These are phyloP conservation scores for Holothuria glaberrima DNA, from an alignment of 35 echinoderm and acorn worm species.

Conservation along the genomic window DNA sequence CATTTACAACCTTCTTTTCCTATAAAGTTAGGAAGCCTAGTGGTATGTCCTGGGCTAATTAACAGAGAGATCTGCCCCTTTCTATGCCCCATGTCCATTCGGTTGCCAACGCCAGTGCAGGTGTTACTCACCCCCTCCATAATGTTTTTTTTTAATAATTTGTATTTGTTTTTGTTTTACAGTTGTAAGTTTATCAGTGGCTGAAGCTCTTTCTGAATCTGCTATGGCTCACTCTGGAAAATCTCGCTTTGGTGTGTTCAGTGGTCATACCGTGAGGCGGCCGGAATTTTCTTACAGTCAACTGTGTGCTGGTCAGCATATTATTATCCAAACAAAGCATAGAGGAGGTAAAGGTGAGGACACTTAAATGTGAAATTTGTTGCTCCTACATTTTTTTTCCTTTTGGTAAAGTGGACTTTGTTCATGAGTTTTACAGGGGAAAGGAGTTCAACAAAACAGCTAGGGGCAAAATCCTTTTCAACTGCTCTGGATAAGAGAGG, in stretches of 20 bases:
- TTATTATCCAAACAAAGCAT: slow-evolving; percentile 20
- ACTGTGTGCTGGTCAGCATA: slow-evolving; percentile 38
- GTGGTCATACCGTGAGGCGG: slow-evolving; percentile 40
- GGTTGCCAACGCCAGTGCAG: too few relatives aligned
- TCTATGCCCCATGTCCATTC: too few relatives aligned
- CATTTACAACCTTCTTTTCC: too few relatives aligned
- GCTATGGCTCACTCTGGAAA: slow-evolving; percentile 12
- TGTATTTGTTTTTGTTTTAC: background rate
- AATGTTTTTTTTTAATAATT: too few relatives aligned
- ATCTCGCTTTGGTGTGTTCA: slow-evolving; percentile 51
- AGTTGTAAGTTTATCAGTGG: background rate
- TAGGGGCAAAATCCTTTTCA: background rate
- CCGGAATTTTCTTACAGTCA: slow-evolving; percentile 48
- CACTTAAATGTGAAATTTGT: too few relatives aligned
- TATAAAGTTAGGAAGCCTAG: too few relatives aligned
- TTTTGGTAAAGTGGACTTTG: background rate
- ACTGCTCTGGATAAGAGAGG: too few relatives aligned
- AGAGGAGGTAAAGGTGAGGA: background rate
- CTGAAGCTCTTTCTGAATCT: background rate
- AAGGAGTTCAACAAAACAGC: background rate
- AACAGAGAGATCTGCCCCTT: too few relatives aligned
- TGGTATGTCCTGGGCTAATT: too few relatives aligned
- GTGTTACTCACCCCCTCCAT: too few relatives aligned
- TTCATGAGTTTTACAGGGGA: background rate
- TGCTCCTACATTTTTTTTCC: background rate